Evolutionary conservation across 1,140 invertebrate genomes (phyloP).

Genomic region (Pseudomyrmex flavicornis): DNA sequence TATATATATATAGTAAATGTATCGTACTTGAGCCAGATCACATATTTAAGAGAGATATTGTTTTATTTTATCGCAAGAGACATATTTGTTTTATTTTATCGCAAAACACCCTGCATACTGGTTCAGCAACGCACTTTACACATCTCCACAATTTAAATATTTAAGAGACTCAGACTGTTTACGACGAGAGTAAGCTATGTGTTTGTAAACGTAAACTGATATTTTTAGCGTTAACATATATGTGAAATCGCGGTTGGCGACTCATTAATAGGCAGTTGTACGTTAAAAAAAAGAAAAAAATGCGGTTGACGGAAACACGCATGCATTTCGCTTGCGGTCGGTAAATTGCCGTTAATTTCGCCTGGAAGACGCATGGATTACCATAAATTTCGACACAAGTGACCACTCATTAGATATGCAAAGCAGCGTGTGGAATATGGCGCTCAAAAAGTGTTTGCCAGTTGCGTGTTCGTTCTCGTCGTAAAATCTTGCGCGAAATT

Average conservation of each 20-base stretch:
- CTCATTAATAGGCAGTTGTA: conserved; percentile 45
- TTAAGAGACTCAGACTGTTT: conserved; percentile 23
- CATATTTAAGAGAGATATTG: background rate
- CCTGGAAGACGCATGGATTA: conserved; percentile 71
- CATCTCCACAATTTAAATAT: background rate
- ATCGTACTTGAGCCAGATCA: conserved; percentile 2
- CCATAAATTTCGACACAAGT: conserved; percentile 73
- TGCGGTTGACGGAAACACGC: conserved; percentile 62
- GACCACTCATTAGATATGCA: conserved; percentile 74
- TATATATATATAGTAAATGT: too few relatives aligned
- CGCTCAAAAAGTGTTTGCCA: conserved; percentile 33
- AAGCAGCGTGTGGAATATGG: conserved; percentile 59
- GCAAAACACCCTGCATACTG: too few relatives aligned
- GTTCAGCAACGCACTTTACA: too few relatives aligned
- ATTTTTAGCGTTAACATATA: conserved; percentile 12
- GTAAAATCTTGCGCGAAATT: conserved; percentile 23
- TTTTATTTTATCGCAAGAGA: too few relatives aligned
- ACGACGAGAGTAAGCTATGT: conserved; percentile 6
- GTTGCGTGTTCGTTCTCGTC: conserved; percentile 51
- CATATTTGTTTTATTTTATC: too few relatives aligned
- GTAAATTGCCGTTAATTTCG: conserved; percentile 73
- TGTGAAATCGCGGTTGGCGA: conserved; percentile 39
- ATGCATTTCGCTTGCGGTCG: conserved; percentile 60
- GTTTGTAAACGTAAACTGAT: conserved; percentile 15
- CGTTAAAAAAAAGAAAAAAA: background rate